Base-by-base conservation (phyloP, 2,113 vertebrate species). In the Corapipo altera region DNA sequence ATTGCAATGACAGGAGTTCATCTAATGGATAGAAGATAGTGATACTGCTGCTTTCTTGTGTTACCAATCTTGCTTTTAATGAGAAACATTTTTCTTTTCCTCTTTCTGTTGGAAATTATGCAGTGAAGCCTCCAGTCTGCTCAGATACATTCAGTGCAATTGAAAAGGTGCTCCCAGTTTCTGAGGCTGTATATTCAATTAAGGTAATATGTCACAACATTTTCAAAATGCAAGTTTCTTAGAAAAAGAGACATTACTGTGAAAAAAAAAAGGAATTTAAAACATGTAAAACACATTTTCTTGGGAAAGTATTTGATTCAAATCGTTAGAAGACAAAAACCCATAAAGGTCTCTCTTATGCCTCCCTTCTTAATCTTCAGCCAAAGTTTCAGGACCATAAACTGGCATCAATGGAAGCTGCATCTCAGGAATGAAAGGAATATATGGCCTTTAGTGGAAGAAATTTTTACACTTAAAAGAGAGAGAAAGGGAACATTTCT, bases 221-320 rank as follows among this genome's bases (percentile, higher is more conserved):
- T 97, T 96, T 97, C 92, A 96, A 97, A 96, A 97, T 94, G 79
- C 92, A 96, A 94, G 97, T 96, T 95, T 90, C 91, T 97, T 93
- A 57, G 78, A 88, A 93, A 91, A 94, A 97, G 94, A 97, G 87
- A 89, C 95, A 87, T 96, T 95, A 95, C 88, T 88, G 87, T 75
- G 81, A 89, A 93, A 85, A 32, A 92, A 74, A 52, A 41, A 74
- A 52, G 20, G 64, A 95, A 95, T 92, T 91, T 89, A 93, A 97
- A 98, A 81, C n/a, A 81, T 14, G 84, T 92, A 88, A 97, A 96
- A 87, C 93, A 93, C 95, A 64, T 64, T 87, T 85, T 75, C 72
- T 67, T 69, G 80, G 23, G 49, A 66, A 94, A 70, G 37, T 54
- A 72, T 65, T 92, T 71, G n/a, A 93, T 94, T 95, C 77, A 93